A percentile compares a stretch with the other conserved stretches of the same genome.
phyloP scores from a whole-genome alignment of 23 tunicate genomes.

The Diplosoma virens region DNA sequence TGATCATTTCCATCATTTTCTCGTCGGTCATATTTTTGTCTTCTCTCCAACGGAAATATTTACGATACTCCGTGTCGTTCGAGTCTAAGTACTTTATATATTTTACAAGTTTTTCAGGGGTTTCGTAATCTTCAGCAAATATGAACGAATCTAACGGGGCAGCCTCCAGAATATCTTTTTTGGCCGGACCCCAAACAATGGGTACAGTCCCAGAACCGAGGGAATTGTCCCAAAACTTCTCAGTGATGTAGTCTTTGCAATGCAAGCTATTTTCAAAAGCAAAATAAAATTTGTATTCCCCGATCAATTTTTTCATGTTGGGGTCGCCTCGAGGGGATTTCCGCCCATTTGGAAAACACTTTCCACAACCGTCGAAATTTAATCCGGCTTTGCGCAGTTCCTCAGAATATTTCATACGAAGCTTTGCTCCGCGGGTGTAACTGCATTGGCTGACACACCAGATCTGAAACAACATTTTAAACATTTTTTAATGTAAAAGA shows the following conservation, averaged over 20 bases:
- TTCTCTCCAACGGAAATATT: slow-evolving; percentile 23
- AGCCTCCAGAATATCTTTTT: slow-evolving; percentile 21
- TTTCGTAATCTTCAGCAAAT: slow-evolving; percentile 3
- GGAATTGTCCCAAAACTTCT: slow-evolving; percentile 27
- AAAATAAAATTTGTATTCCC: slow-evolving; percentile 11
- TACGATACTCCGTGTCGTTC: slow-evolving; percentile 5
- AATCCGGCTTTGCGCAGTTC: neutral
- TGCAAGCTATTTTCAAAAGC: slow-evolving; percentile 28
- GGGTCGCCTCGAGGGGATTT: neutral
- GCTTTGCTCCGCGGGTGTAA: neutral
- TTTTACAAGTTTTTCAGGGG: neutral
- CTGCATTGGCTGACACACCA: slow-evolving; percentile 19
- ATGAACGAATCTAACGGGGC: slow-evolving; percentile 27
- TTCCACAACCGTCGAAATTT: neutral
- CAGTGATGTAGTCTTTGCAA: slow-evolving; percentile 29
- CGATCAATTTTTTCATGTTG: neutral
- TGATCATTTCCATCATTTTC: neutral
- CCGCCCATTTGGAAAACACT: neutral
- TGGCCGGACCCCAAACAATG: slow-evolving; percentile 12
- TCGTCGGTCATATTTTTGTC: slow-evolving; percentile 6
- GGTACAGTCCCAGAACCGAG: neutral
- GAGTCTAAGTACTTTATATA: slow-evolving; percentile 1
- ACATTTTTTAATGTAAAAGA: neutral
- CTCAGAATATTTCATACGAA: slow-evolving; percentile 9
- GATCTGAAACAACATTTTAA: neutral